phyloP scores from a whole-genome alignment of 2,888 invertebrate species.

The Nomada ruficornis region DNA sequence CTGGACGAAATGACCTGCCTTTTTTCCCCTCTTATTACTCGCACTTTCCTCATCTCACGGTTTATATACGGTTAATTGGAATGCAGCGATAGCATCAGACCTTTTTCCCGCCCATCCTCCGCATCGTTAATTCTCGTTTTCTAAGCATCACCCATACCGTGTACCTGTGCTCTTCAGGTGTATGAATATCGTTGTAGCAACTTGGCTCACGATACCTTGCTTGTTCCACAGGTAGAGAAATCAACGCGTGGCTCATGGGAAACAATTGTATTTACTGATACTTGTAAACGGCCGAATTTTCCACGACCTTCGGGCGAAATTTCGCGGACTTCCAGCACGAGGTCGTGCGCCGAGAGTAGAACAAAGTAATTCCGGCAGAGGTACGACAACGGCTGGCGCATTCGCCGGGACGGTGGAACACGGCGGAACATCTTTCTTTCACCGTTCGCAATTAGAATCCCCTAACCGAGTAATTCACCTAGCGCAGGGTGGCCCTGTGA shows the following conservation, averaged over 20 bases:
- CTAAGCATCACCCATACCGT: neutral
- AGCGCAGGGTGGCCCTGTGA: conserved; percentile 28
- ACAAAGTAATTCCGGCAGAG: conserved; percentile 11
- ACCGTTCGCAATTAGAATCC: conserved; percentile 36
- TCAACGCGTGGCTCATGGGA: neutral
- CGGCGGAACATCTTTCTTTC: conserved; percentile 40
- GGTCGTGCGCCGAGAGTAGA: neutral
- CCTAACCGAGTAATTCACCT: conserved; percentile 41
- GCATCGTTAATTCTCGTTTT: neutral
- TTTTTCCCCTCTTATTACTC: neutral
- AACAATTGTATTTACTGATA: neutral
- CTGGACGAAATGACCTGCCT: conserved; percentile 1
- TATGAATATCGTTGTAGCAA: neutral
- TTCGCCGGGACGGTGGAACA: neutral
- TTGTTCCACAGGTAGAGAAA: neutral
- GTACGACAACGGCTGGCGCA: neutral
- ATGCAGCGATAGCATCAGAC: neutral
- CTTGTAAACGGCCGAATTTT: neutral
- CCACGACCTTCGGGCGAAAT: neutral
- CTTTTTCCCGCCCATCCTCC: neutral
- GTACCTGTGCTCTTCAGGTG: too few species aligned
- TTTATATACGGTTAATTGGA: conserved; percentile 26
- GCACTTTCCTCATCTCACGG: neutral
- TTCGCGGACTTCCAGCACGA: neutral
- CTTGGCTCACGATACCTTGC: neutral